Conservation (phyloP, 1,140 invertebrate species). For the Charaxes varanes region DNA sequence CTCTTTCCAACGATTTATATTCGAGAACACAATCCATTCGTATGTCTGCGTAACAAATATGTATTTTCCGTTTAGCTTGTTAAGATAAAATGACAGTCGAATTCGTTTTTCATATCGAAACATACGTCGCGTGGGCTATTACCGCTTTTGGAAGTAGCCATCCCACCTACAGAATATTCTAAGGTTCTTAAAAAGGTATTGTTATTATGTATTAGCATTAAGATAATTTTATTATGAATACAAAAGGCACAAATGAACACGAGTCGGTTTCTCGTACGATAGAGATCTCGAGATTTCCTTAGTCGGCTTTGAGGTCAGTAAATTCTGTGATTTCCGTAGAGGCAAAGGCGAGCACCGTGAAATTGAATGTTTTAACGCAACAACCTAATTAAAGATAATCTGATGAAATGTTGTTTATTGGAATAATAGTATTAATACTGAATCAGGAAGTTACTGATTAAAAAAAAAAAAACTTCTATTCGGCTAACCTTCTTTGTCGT, state of each 20-base stretch:
- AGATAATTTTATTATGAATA: slow-evolving; percentile 19
- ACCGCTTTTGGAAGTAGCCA: slow-evolving; percentile 18
- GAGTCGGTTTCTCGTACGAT: slow-evolving; percentile 12
- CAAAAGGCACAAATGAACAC: slow-evolving; percentile 14
- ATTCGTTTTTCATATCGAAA: slow-evolving; percentile 11
- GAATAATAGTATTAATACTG: slow-evolving; percentile 2
- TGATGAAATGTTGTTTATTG: slow-evolving; percentile 15
- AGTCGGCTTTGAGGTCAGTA: slow-evolving; percentile 5
- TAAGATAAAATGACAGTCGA: slow-evolving; percentile 10
- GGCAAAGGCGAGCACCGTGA: slow-evolving; percentile 11
- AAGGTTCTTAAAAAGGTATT: slow-evolving; percentile 16
- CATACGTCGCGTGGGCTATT: slow-evolving; percentile 16
- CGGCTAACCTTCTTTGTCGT: no score
- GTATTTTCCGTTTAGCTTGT: slow-evolving; percentile 10
- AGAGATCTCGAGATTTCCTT: slow-evolving; percentile 15
- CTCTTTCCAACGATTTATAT: no score
- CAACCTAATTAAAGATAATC: slow-evolving; percentile 9
- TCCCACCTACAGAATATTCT: slow-evolving; percentile 12
- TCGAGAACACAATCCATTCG: no score
- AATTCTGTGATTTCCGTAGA: slow-evolving; percentile 8
- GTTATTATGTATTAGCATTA: slow-evolving; percentile 18
- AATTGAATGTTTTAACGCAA: slow-evolving; percentile 19
- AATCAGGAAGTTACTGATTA: neutral
- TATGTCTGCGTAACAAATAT: no score
- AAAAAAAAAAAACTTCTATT: no score